Evolutionary conservation across 2,797 vertebrate species (phyloP).

Genomic region (Phrynocephalus vlangalii): DNA sequence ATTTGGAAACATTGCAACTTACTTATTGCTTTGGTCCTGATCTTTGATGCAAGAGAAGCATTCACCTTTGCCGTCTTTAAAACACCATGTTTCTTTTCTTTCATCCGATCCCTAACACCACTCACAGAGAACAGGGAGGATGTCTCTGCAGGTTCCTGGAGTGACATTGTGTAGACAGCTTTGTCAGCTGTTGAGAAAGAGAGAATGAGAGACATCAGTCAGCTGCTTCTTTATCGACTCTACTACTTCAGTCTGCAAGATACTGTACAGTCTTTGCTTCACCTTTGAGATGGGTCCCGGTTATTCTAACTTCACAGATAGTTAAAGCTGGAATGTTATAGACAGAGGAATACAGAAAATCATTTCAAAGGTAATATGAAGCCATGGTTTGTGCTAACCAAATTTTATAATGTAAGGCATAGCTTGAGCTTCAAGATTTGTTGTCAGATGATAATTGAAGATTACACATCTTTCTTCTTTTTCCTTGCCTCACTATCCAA

Average conservation of each 20-base stretch:
- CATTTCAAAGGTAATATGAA: neutral
- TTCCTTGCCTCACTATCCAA: neutral
- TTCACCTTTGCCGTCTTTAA: slow-evolving; percentile 69
- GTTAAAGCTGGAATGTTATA: neutral
- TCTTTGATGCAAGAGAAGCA: slow-evolving; percentile 72
- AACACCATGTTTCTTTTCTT: slow-evolving; percentile 67
- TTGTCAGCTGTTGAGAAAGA: slow-evolving; percentile 5
- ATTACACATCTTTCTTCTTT: neutral
- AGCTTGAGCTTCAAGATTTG: neutral
- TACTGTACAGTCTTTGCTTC: neutral
- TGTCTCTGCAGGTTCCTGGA: slow-evolving; percentile 26
- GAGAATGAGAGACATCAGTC: neutral
- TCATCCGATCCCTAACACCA: slow-evolving; percentile 65
- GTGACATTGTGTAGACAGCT: slow-evolving; percentile 42
- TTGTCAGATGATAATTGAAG: neutral
- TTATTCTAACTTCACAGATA: neutral
- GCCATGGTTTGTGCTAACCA: neutral
- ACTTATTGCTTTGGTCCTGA: slow-evolving; percentile 76
- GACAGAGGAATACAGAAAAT: neutral
- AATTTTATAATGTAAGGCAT: neutral
- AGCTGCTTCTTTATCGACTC: neutral
- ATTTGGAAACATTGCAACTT: slow-evolving; percentile 46
- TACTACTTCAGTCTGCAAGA: neutral
- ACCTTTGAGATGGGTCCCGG: neutral
- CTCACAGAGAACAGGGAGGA: slow-evolving; percentile 36